Evolutionary conservation across 1,140 invertebrate genomes (phyloP), one percentile per base, ranked within the genome.

Genomic region (Holcopasites calliopsidis): DNA sequence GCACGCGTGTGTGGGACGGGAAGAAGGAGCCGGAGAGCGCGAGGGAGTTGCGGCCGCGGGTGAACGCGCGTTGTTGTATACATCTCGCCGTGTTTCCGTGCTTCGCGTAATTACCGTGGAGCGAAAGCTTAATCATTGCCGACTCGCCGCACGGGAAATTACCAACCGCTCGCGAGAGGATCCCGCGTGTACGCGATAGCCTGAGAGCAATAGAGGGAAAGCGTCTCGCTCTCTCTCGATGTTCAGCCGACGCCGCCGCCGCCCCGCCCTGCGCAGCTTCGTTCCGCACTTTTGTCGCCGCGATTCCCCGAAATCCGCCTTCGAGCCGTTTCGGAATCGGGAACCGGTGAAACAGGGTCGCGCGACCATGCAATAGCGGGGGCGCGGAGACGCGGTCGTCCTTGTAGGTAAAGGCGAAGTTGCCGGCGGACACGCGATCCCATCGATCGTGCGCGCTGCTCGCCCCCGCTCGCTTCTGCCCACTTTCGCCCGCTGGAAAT

Each of bases 111-210:
- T 81, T 81, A 81, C 64, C 76, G 65, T 66, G 38, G 58, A 81
- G 49, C 79, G 54, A 83, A 71, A 52, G 71, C 81, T 83, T 83
- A 82, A 83, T 83, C 72, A 83, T 71, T 82, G 61, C 55, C 66
- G 66, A 83, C 71, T 82, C 66, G 70, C 76, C 71, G 76, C 76
- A 70, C 81, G 71, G 73, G 65, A 83, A 83, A 82, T 82, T 82
- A 82, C 69, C 64, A 76, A 78, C 69, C 75, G 50, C 64, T 74
- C 33, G 79, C 74, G 70, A 82, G 73, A 76, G 80, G 71, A 82
- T 81, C 49, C 60, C 61, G 66, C 80, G 52, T 47, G 60, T 42
- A 47, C 38, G 69, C 61, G 80, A 65, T 74, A 64, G 71, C 60
- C 49, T 49, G 50, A 31, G 61, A 61, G 75, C 71, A 82, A 81